Conservation (phyloP, 2,113 vertebrate genomes). For the Telmatochromis bifrenatus region DNA sequence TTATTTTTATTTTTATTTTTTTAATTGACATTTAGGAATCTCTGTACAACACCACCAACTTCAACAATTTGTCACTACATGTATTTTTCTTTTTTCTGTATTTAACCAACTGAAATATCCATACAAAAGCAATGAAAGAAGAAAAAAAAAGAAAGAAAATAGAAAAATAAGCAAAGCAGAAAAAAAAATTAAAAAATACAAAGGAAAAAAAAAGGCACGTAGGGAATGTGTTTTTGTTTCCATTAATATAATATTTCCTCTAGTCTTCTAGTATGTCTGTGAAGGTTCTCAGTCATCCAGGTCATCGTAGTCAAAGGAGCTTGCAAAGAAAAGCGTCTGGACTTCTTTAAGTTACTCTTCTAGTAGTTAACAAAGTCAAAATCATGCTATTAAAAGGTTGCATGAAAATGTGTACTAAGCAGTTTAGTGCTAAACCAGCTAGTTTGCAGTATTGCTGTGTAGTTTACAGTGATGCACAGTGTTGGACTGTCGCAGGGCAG, state of each 20-base stretch:
- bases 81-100: not conserved
- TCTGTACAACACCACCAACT: not conserved
- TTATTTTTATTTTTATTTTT: too few species aligned
- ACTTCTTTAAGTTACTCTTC: too few species aligned
- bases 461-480: not conserved
- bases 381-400: not conserved
- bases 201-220: not conserved
- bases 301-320: too few species aligned
- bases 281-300: too few species aligned
- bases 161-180: not conserved
- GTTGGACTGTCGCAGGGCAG: not conserved
- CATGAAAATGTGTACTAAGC: not conserved
- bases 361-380: not conserved
- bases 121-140: not conserved
- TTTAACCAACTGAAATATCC: not conserved
- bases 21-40: not conserved
- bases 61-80: not conserved
- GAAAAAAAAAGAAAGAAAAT: not conserved
- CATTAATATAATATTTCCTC: not conserved
- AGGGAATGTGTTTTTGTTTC: not conserved
- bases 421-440: not conserved
- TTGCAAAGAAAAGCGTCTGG: too few species aligned
- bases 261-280: not conserved
- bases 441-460: not conserved
- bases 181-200: rapidly evolving